Evolutionary conservation across 2,797 vertebrate genomes (phyloP), one percentile per base, ranked within the genome.

Genomic region (Picus viridis): DNA sequence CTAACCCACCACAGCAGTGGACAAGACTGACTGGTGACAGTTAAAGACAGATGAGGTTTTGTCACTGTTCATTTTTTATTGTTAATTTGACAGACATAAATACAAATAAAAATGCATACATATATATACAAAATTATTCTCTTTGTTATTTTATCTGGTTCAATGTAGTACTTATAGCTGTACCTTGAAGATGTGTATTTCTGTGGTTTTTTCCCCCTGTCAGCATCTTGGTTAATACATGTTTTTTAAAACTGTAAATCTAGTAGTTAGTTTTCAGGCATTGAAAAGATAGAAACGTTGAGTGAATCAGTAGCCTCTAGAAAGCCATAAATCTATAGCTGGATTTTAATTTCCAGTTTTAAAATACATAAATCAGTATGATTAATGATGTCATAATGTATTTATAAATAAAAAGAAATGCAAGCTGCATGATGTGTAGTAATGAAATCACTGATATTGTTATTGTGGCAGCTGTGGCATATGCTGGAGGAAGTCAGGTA

Each of bases 21-120:
- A 22, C 4, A 39, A 69, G 26, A 34, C 3, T 76, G 41, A 23
- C 5, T n/a, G 68, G 16, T 65, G 22, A 8, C 24, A 22, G 10
- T 8, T 43, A 58, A 68, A 67, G 27, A 27, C 2, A 59, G 20
- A n/a, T 45, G 8, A 84, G 8, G 5, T 34, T 83, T 64, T 62
- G 2, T 51, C 3, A 4, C 6, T 59, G 12, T 36, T 86, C 34
- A 23, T 49, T 22, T 79, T 34, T 0, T 0, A 3, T 7, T 32
- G 29, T 32, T 56, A 47, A 61, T 39, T 43, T 27, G 12, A 23
- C 34, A 58, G 26, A n/a, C 4, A 59, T 11, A 79, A 76, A 65
- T 49, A 6, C 0, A 18, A 16, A 30, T 36, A 7, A 53, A 54
- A 24, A 5, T n/a, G n/a, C 1, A n/a, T 7, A 22, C 34, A 80